A percentile compares a stretch with the other conserved stretches of the same genome.
phyloP scores from a whole-genome alignment of 1,140 invertebrate species.

The Eulimnadia texana region DNA sequence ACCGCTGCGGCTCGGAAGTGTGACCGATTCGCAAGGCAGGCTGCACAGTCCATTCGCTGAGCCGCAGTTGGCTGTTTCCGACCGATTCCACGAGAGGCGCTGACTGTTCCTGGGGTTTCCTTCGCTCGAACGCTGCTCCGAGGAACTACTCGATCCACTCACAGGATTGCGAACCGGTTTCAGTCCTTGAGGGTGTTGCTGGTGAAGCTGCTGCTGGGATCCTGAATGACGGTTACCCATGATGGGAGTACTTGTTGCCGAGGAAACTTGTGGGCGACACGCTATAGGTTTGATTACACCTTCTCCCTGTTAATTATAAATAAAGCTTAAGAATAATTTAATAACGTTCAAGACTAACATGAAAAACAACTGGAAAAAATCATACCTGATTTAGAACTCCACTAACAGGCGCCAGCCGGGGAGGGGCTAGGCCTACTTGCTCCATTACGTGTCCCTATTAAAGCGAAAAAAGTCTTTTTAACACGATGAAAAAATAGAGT shows the following conservation, averaged over 20 bases:
- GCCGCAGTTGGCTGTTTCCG: not conserved
- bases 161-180: not conserved
- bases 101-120: not conserved
- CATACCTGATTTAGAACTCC: slow-evolving; percentile 14
- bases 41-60: not conserved
- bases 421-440: slow-evolving; percentile 4
- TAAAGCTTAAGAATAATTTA: not conserved
- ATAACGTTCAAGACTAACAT: too few species aligned
- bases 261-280: slow-evolving; percentile 9
- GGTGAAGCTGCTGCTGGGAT: slow-evolving; percentile 7
- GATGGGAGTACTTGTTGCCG: slow-evolving; percentile 11
- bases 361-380: not conserved
- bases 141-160: slow-evolving; percentile 2
- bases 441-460: not conserved
- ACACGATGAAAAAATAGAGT: not conserved
- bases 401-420: slow-evolving; percentile 11
- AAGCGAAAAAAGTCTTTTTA: not conserved
- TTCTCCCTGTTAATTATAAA: not conserved
- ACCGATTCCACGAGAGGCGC: slow-evolving; percentile 9
- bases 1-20: not conserved
- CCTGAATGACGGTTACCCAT: slow-evolving; percentile 8
- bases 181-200: slow-evolving; percentile 3
- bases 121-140: not conserved
- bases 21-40: not conserved
- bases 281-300: slow-evolving; percentile 14